phyloP scores from a whole-genome alignment of 2,113 vertebrate genomes.

The Gavialis gangeticus region DNA sequence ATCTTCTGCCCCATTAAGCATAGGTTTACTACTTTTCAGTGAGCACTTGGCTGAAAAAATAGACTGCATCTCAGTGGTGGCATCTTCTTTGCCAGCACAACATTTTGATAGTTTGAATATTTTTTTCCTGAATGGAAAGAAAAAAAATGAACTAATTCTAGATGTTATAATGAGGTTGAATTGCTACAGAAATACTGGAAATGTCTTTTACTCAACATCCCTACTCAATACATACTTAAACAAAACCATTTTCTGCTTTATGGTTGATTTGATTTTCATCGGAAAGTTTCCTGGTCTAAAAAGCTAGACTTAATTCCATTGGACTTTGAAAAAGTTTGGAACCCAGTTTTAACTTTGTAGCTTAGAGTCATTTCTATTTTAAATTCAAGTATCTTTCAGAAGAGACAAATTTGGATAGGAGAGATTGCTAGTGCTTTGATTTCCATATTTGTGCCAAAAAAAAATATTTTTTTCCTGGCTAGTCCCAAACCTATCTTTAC shows the following conservation, averaged over 20 bases:
- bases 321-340: not conserved
- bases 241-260: not conserved
- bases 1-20: slow-evolving; percentile 13
- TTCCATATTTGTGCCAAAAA: too few relatives aligned
- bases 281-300: not conserved
- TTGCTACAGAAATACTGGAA: not conserved
- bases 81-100: not conserved
- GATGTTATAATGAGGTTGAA: not conserved
- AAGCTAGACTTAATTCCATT: not conserved
- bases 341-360: not conserved
- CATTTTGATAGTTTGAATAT: not conserved
- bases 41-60: slow-evolving; percentile 14
- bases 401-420: not conserved
- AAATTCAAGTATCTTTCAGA: not conserved
- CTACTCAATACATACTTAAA: not conserved
- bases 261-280: not conserved
- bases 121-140: not conserved
- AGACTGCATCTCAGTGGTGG: not conserved
- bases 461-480: not conserved
- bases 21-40: slow-evolving; percentile 1
- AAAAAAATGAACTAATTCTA: not conserved
- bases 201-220: not conserved
- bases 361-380: not conserved
- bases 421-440: not conserved
- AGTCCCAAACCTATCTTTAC: not conserved